Conservation (phyloP, 2,888 invertebrate genomes). For the Erannis defoliaria region DNA sequence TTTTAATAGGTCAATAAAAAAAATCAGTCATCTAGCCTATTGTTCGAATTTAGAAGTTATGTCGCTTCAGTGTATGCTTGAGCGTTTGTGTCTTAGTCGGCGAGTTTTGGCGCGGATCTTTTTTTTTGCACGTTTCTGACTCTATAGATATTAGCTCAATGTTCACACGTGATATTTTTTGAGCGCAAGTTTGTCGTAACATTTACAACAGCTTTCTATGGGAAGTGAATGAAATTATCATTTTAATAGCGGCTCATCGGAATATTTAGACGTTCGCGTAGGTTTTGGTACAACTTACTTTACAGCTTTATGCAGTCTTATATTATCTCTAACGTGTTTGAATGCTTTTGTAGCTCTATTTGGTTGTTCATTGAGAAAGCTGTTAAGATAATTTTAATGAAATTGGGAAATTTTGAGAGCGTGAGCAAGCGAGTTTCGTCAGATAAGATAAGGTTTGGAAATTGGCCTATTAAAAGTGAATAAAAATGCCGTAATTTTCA, state of each 20-base stretch:
- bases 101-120: no score
- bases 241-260: conserved; percentile 50
- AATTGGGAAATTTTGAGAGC: conserved; percentile 20
- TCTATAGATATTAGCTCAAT: no score
- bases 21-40: no score
- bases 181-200: conserved; percentile 45
- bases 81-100: no score
- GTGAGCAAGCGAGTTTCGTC: conserved; percentile 3
- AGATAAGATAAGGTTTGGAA: conserved; percentile 9
- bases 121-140: no score
- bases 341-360: conserved; percentile 35
- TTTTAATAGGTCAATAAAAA: no score
- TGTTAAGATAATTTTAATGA: conserved; percentile 29
- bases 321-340: conserved; percentile 34
- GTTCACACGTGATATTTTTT: background rate
- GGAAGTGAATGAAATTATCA: conserved; percentile 58
- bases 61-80: no score
- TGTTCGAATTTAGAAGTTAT: no score
- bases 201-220: conserved; percentile 57
- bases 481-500: conserved; percentile 5
- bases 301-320: conserved; percentile 23
- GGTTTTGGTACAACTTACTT: conserved; percentile 42
- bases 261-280: conserved; percentile 34
- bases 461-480: background rate
- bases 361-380: conserved; percentile 30